These are phyloP conservation scores for Lingula anatina DNA, from an alignment of 2,888 invertebrate species.

Conservation along the genomic window DNA sequence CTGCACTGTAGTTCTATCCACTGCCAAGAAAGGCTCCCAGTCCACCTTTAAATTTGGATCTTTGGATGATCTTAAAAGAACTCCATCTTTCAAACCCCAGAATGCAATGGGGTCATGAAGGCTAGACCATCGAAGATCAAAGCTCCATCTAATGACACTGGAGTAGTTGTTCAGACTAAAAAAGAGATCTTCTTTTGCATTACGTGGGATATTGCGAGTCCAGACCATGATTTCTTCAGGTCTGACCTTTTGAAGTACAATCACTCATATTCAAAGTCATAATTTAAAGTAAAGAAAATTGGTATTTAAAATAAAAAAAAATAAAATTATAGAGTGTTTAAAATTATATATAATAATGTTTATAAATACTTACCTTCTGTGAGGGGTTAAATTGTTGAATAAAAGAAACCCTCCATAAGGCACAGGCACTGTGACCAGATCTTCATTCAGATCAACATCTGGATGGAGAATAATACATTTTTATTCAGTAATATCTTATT, in stretches of 20 bases:
- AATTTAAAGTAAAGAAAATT: no score
- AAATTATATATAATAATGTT: no score
- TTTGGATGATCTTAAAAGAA: slow-evolving; percentile 30
- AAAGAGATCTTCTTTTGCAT: no score
- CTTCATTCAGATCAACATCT: background rate
- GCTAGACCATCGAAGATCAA: slow-evolving; percentile 44
- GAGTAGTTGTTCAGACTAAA: slow-evolving; percentile 33
- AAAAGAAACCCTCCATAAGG: background rate
- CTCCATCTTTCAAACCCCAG: slow-evolving; percentile 29
- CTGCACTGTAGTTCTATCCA: slow-evolving; percentile 27
- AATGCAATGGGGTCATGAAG: slow-evolving; percentile 34
- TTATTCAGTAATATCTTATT: no score
- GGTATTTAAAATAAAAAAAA: no score
- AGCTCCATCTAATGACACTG: slow-evolving; percentile 37
- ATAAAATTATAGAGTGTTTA: no score
- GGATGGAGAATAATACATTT: no score
- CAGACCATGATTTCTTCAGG: no score
- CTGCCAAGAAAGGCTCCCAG: slow-evolving; percentile 32
- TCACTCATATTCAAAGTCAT: no score
- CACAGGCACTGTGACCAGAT: background rate
- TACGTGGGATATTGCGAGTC: no score
- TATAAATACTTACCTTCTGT: background rate
- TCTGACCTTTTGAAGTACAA: no score
- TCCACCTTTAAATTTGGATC: slow-evolving; percentile 28
- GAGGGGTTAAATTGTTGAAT: background rate